A percentile compares a stretch with the other conserved stretches of the same genome.
Conservation (phyloP, 2,797 vertebrate genomes). For the Sebastes diaconus region DNA sequence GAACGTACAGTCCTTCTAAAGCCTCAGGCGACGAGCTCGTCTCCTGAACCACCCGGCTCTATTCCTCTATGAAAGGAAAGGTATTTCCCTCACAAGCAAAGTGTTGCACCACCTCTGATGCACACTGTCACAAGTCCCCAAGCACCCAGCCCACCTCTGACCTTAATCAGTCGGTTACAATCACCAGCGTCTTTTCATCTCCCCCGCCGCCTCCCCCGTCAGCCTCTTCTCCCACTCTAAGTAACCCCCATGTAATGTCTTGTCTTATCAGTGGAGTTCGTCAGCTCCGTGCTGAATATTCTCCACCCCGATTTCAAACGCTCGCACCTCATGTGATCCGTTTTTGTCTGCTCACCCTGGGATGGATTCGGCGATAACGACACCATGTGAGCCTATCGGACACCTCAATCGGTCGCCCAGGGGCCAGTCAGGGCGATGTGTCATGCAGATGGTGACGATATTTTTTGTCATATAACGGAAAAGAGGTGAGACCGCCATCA, state of each 20-base stretch:
- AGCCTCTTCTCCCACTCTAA: constrained; percentile 33
- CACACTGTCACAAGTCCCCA: constrained; percentile 55
- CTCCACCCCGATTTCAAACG: constrained; percentile 26
- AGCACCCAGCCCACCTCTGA: constrained; percentile 58
- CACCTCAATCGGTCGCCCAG: constrained; percentile 17
- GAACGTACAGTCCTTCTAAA: neutral
- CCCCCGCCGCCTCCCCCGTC: neutral
- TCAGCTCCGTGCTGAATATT: constrained; percentile 40
- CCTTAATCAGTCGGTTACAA: constrained; percentile 72
- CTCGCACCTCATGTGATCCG: constrained; percentile 27
- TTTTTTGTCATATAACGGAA: constrained; percentile 5
- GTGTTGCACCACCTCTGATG: constrained; percentile 58
- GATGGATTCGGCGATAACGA: constrained; percentile 25
- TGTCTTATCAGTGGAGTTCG: constrained; percentile 54
- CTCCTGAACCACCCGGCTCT: constrained; percentile 3
- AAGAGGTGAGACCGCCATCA: neutral
- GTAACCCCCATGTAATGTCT: constrained; percentile 44
- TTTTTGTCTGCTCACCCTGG: constrained; percentile 32
- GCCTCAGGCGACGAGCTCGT: neutral
- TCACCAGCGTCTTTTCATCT: constrained; percentile 66
- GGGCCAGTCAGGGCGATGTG: neutral
- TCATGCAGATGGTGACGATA: neutral
- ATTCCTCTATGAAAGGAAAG: constrained; percentile 20
- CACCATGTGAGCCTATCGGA: neutral
- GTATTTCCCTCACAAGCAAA: constrained; percentile 49